These are phyloP conservation scores for Orthosia gothica DNA, from an alignment of 2,888 invertebrate species.

Conservation along the genomic window DNA sequence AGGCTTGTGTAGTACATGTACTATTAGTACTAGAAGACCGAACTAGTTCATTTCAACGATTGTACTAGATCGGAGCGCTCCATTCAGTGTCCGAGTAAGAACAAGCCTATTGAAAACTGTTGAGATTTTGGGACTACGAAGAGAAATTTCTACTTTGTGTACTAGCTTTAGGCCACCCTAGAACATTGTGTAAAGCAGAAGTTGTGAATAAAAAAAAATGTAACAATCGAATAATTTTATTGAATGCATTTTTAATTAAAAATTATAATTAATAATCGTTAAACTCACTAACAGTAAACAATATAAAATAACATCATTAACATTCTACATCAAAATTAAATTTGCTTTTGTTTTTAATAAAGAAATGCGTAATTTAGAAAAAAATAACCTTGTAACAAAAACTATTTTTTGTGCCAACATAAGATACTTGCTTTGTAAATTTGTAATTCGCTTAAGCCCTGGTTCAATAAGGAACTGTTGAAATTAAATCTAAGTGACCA, in stretches of 20 bases:
- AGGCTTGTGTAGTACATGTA: too few species aligned
- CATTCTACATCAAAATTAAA: constrained; percentile 59
- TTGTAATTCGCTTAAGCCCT: constrained; percentile 17
- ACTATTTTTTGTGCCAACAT: constrained; percentile 58
- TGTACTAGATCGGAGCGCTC: too few species aligned
- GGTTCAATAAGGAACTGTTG: constrained; percentile 60
- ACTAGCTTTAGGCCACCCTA: too few species aligned
- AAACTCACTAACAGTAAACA: constrained; percentile 73
- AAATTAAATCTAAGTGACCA: constrained; percentile 42
- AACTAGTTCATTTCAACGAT: too few species aligned
- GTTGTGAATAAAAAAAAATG: constrained; percentile 23
- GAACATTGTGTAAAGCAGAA: too few species aligned
- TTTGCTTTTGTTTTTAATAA: constrained; percentile 21
- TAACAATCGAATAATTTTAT: constrained; percentile 79
- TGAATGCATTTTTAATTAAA: constrained; percentile 71
- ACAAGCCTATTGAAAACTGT: too few species aligned
- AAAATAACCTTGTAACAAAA: constrained; percentile 34
- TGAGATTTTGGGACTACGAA: too few species aligned
- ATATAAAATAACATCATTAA: constrained; percentile 72
- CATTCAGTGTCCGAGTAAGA: too few species aligned
- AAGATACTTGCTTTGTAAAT: constrained; percentile 31
- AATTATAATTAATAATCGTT: constrained; percentile 65
- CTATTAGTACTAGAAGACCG: too few species aligned
- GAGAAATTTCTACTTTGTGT: too few species aligned
- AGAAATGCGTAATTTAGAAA: constrained; percentile 42